Base-by-base conservation (phyloP, 1,140 invertebrate species). In the Drosophila simulans region DNA sequence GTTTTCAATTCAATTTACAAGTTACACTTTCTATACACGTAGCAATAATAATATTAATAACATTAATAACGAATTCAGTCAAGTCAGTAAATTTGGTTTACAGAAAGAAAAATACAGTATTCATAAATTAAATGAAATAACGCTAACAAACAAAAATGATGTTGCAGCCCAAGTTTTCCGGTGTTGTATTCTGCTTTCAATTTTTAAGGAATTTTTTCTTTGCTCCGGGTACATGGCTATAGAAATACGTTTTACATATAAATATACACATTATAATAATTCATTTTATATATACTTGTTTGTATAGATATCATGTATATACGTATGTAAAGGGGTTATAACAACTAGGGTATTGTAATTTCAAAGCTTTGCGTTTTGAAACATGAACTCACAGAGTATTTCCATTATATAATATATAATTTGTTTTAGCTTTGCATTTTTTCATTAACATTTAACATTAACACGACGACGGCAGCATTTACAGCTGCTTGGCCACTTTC, bases 51-150 rank as follows among this genome's bases (percentile, higher is more conserved):
- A 68, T 77, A 77, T 88, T 86, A 86, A 86, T 88, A 86, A 86
- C 83, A 86, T 86, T 89, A 72, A 88, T 86, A 83, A 86, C 84
- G 80, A 86, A 86, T 86, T 86, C 83, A 86, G 83, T 86, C 83
- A 88, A 83, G 83, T 86, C 83, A 83, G 83, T 86, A 83, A 86
- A 88, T 86, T 86, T 86, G 83, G 83, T 86, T 86, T 86, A 71
- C 79, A 86, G 71, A 89, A 88, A 80, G 72, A 89, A 89, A 76
- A 71, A 70, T 79, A 79, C 59, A 84, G 55, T 58, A 62, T 49
- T 58, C 66, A 76, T 63, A 63, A 79, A 71, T 56, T 56, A 77
- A 68, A 74, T 35, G 64, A 49, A 66, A 35, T 45, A 68, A 69
- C 76, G 62, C 71, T 68, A 66, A 57, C 80, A 86, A 81, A 73